Evolutionary conservation across 2,797 vertebrate genomes (phyloP), one percentile per base, ranked within the genome.

Genomic region (Corythornis leucogaster): DNA sequence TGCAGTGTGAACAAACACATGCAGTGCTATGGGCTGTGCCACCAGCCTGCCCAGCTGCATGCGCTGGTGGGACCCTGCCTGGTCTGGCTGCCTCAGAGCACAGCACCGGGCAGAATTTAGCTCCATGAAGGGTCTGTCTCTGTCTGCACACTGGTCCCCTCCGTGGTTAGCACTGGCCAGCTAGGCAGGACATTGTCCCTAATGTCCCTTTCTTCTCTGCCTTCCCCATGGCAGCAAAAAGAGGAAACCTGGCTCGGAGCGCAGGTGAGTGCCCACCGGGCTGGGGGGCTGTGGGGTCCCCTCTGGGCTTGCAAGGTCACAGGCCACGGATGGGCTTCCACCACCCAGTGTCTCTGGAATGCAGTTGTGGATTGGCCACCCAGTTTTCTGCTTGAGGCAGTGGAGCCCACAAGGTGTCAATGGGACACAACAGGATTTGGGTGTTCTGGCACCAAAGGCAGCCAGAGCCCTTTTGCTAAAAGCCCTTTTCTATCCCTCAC

Each of bases 241-340:
- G 96, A 97, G 97, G 94, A 97, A 97, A 93, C 95, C 96, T 0
- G 98, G 97, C 93, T 97, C 97, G 0, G 97, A 97, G 70, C 97
- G 96, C 95, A 98, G 97, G 97, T 98, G 94, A 97, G 98, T 97
- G 71, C 55, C 50, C 26, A 1, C 48, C 0, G 33, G 75, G 40
- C 85, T 89, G 85, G 33, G 51, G 45, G 78, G 62, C 81, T 85
- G 33, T 0, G 8, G 55, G 48, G 31, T 62, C 45, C 33, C 10
- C 4, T 1, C 48, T 1, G 4, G 70, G 35, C 11, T 4, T 50
- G 35, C 22, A 46, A 48, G 40, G 9, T 15, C 66, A 11, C 25
- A 1, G 0, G 26, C 26, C 53, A 62, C 0, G 1, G 59, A 2
- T 11, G 45, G 33, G 8, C 42, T 8, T 84, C 33, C 51, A 21